A percentile compares a stretch with the other conserved stretches of the same genome.
Evolutionary conservation across 1,140 invertebrate species (phyloP).

Genomic region (Microvelia longipes): DNA sequence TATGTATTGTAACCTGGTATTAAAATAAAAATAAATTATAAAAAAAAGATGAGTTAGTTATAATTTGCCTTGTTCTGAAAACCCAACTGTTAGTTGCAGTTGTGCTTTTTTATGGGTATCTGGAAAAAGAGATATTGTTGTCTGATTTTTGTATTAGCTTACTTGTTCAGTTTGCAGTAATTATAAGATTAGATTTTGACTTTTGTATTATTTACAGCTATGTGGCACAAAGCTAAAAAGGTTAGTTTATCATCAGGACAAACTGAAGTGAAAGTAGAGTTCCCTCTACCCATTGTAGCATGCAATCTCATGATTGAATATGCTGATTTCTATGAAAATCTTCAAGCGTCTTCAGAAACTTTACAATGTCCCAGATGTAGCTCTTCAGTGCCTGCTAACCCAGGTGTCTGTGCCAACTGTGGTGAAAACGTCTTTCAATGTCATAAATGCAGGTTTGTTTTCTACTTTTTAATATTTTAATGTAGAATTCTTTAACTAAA

Average conservation of each 20-base stretch:
- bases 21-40: no score
- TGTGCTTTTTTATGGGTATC: no score
- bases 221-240: slow-evolving; percentile 94
- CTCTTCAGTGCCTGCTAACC: slow-evolving; percentile 88
- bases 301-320: slow-evolving; percentile 99
- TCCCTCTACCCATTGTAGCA: slow-evolving; percentile 88
- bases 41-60: no score
- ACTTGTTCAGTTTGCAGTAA: no score
- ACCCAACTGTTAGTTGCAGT: no score
- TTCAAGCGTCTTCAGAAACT: slow-evolving; percentile 66
- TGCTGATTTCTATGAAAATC: slow-evolving; percentile 90
- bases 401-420: slow-evolving; percentile 92
- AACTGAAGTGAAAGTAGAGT: slow-evolving; percentile 90
- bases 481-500: slow-evolving; percentile 16
- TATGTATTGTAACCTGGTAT: no score
- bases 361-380: slow-evolving; percentile 91
- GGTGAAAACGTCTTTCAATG: slow-evolving; percentile 98
- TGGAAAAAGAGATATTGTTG: no score
- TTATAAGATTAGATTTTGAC: no score
- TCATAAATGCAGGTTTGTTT: slow-evolving; percentile 80
- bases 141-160: no score
- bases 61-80: no score
- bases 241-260: slow-evolving; percentile 76
- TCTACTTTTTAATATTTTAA: no score
- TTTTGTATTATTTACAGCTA: no score